Conservation (phyloP, 2,113 vertebrate genomes). For the Elanus axillaris region DNA sequence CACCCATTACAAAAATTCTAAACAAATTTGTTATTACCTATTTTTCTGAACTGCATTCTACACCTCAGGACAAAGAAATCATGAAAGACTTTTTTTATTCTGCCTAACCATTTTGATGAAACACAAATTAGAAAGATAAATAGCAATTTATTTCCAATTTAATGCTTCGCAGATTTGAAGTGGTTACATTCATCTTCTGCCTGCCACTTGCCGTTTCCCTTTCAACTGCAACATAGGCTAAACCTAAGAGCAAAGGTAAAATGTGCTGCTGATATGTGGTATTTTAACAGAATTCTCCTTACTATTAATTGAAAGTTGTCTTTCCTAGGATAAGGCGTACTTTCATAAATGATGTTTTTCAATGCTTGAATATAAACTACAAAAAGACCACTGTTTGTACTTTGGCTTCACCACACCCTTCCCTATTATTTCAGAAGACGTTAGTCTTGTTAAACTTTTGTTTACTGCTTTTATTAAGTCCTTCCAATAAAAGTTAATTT, state of each 20-base stretch:
- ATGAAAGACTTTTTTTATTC: background rate
- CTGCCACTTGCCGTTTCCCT: background rate
- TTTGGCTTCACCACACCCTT: background rate
- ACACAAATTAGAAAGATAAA: slow-evolving; percentile 11
- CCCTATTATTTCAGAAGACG: background rate
- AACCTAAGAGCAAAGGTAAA: background rate
- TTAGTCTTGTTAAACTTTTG: background rate
- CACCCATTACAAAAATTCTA: background rate
- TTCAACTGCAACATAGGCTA: background rate
- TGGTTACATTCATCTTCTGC: background rate
- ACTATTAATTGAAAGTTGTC: background rate
- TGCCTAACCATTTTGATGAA: background rate
- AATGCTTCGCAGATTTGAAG: background rate
- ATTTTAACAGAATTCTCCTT: background rate
- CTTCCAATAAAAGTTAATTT: background rate
- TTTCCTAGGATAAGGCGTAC: background rate
- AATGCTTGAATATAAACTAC: background rate
- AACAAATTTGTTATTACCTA: background rate
- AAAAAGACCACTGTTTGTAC: background rate
- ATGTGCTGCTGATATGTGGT: background rate
- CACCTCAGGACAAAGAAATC: background rate
- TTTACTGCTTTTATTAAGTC: background rate
- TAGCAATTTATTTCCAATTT: slow-evolving; percentile 7
- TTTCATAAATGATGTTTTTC: background rate
- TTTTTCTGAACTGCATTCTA: background rate